These are phyloP conservation scores for Denticeps clupeoides DNA, from an alignment of 2,797 vertebrate species.

Conservation along the genomic window DNA sequence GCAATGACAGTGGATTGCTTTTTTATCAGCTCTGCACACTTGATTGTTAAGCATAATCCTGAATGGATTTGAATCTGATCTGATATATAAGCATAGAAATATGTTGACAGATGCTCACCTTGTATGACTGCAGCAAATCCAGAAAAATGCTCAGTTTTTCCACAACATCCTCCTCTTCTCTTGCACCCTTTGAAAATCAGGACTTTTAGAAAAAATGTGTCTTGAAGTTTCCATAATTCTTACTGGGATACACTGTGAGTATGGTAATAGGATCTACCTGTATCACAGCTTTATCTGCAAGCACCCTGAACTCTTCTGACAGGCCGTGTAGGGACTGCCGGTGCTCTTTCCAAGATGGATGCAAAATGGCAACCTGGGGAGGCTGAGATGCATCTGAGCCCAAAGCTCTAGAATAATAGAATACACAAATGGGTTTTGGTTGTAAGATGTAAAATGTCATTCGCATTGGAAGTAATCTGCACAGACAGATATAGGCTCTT, in stretches of 20 bases:
- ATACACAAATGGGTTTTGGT: not conserved
- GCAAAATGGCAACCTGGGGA: conserved; percentile 6
- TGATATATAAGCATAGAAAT: no score
- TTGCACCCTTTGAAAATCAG: conserved; percentile 49
- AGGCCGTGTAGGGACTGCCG: conserved; percentile 69
- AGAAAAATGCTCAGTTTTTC: conserved; percentile 72
- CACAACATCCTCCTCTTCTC: conserved; percentile 69
- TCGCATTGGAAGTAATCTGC: not conserved
- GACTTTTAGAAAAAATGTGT: no score
- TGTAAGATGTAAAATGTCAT: not conserved
- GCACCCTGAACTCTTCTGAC: conserved; percentile 66
- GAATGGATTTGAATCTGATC: no score
- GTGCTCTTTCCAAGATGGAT: conserved; percentile 55
- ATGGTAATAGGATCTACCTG: conserved; percentile 61
- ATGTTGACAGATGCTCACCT: no score
- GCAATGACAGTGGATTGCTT: no score
- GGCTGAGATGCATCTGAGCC: conserved; percentile 43
- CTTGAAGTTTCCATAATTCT: no score
- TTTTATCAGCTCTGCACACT: no score
- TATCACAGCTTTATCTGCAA: conserved; percentile 69
- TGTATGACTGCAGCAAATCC: conserved; percentile 71
- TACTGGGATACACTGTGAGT: no score
- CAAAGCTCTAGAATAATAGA: conserved; percentile 44
- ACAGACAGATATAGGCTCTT: conserved; percentile 5
- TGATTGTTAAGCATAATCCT: no score